Conservation (phyloP, 2,113 vertebrate species). For the Pantherophis guttatus region DNA sequence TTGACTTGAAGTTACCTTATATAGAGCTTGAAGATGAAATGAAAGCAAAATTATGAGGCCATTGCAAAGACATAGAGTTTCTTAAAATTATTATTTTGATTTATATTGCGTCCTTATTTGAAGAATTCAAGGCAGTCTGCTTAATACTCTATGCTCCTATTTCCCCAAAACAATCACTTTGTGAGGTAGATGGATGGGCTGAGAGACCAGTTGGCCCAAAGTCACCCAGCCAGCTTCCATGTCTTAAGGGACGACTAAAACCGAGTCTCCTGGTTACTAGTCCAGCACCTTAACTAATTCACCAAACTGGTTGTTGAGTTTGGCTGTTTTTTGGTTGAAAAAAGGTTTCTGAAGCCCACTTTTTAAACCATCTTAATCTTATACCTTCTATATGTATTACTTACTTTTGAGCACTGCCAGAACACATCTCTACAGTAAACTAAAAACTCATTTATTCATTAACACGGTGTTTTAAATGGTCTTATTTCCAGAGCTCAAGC, state of each 20-base stretch:
- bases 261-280: background rate
- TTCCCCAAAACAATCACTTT: background rate
- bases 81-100: background rate
- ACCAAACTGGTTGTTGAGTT: background rate
- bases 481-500: conserved; percentile 84
- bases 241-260: background rate
- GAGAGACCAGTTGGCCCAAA: background rate
- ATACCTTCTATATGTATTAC: background rate
- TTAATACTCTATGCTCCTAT: background rate
- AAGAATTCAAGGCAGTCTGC: background rate
- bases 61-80: background rate
- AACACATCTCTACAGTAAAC: background rate
- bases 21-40: background rate
- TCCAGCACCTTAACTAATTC: background rate
- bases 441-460: background rate
- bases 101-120: background rate
- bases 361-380: background rate
- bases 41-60: background rate
- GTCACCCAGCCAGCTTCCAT: background rate
- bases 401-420: background rate
- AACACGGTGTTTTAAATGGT: background rate
- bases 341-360: background rate
- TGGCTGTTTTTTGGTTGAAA: background rate
- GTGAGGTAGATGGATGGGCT: background rate
- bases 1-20: background rate